These are phyloP conservation scores for Amphilophus citrinellus DNA, from an alignment of 2,113 vertebrate species.

Conservation along the genomic window DNA sequence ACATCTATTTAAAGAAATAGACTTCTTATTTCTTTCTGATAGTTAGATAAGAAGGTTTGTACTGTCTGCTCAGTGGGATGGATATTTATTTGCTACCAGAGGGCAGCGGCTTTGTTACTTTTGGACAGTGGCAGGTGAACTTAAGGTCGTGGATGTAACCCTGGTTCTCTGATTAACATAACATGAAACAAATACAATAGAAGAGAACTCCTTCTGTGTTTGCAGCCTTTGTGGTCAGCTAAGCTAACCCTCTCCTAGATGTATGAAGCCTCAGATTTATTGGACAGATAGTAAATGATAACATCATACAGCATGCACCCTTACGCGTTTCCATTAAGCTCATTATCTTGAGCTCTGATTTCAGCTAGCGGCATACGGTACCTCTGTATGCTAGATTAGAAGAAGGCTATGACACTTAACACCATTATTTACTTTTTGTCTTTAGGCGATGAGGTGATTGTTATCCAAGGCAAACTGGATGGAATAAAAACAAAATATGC, in stretches of 20 bases:
- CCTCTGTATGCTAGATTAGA: neutral
- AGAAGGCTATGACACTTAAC: neutral
- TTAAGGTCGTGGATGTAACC: neutral
- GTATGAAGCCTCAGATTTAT: neutral
- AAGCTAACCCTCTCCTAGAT: neutral
- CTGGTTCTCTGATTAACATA: neutral
- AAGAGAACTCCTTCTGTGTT: neutral
- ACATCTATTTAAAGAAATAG: neutral
- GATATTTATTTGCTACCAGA: neutral
- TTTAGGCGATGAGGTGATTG: slow-evolving; percentile 94
- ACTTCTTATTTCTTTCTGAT: neutral
- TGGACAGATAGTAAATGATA: neutral
- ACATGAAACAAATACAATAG: neutral
- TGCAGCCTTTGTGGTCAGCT: neutral
- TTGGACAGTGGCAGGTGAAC: neutral
- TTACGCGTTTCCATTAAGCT: neutral
- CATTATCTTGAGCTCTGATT: neutral
- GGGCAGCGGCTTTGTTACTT: neutral
- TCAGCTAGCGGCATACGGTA: neutral
- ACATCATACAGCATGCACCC: neutral
- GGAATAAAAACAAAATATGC: slow-evolving; percentile 93
- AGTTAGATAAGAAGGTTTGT: neutral
- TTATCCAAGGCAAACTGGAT: slow-evolving; percentile 96
- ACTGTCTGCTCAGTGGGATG: neutral
- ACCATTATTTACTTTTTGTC: neutral